Conservation (phyloP, 2,888 invertebrate species). For the Meganola albula region DNA sequence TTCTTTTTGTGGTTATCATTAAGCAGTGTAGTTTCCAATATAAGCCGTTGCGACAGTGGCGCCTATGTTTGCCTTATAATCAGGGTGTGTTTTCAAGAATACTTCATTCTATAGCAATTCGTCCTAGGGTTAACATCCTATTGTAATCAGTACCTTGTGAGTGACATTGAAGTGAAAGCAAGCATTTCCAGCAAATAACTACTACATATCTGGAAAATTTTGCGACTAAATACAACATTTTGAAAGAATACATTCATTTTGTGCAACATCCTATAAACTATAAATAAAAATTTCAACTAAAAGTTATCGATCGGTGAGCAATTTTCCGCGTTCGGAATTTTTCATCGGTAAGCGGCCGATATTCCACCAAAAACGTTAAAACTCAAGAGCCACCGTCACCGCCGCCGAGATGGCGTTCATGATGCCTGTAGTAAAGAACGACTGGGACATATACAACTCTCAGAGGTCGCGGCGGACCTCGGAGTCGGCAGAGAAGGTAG, state of each 20-base stretch:
- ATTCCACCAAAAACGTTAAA: slow-evolving; percentile 65
- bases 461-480: slow-evolving; percentile 86
- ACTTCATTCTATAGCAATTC: slow-evolving; percentile 72
- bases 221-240: slow-evolving; percentile 29
- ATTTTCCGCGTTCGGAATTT: slow-evolving; percentile 39
- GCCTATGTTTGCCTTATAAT: slow-evolving; percentile 75
- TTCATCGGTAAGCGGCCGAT: slow-evolving; percentile 38
- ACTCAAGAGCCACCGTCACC: slow-evolving; percentile 56
- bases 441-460: slow-evolving; percentile 94
- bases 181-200: slow-evolving; percentile 35
- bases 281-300: slow-evolving; percentile 30
- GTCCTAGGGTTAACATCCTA: slow-evolving; percentile 70
- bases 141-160: slow-evolving; percentile 45
- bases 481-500: slow-evolving; percentile 77
- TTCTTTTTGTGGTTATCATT: too few relatives aligned
- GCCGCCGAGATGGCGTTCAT: slow-evolving; percentile 90
- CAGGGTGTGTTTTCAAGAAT: slow-evolving; percentile 72
- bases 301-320: slow-evolving; percentile 46
- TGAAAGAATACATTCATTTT: slow-evolving; percentile 28
- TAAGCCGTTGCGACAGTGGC: slow-evolving; percentile 55
- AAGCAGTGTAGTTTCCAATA: slow-evolving; percentile 33
- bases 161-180: slow-evolving; percentile 73
- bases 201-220: slow-evolving; percentile 31
- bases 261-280: slow-evolving; percentile 28
- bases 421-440: slow-evolving; percentile 96